phyloP scores from a whole-genome alignment of 2,797 vertebrate genomes.

The Trematomus bernacchii region DNA sequence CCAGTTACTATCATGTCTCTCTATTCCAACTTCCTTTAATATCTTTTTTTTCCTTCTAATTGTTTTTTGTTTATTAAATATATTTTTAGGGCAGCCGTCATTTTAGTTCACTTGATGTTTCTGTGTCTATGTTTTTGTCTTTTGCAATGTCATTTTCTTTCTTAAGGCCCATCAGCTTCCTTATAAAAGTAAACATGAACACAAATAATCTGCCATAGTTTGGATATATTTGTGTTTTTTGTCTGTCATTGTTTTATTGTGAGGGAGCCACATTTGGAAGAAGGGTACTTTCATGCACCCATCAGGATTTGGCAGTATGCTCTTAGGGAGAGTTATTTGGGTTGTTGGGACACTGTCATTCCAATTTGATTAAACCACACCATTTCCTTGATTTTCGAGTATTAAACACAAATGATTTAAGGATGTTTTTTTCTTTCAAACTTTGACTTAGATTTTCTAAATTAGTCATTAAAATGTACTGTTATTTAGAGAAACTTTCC shows the following conservation, averaged over 20 bases:
- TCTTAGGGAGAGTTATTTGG: neutral
- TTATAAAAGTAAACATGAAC: neutral
- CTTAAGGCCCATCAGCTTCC: conserved; percentile 1
- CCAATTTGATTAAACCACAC: conserved; percentile 12
- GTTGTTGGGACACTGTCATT: conserved; percentile 6
- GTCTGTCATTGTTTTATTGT: neutral
- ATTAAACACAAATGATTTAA: neutral
- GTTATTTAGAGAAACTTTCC: neutral
- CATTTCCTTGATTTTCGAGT: neutral
- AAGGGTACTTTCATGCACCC: neutral
- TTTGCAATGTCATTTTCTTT: conserved; percentile 1
- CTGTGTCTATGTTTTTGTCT: neutral
- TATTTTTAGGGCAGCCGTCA: conserved; percentile 4
- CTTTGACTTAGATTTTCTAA: neutral
- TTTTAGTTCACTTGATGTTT: conserved; percentile 14
- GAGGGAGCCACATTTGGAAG: neutral
- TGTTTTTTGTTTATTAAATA: neutral
- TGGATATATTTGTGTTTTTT: neutral
- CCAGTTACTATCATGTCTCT: neutral
- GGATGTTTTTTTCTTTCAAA: neutral
- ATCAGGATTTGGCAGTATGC: neutral
- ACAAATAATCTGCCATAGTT: neutral
- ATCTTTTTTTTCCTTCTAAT: neutral
- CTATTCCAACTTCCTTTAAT: neutral
- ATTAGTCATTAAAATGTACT: neutral